A percentile compares a stretch with the other conserved stretches of the same genome.
These are phyloP conservation scores for Protophormia terraenovae DNA, from an alignment of 2,888 invertebrate genomes.

Conservation along the genomic window DNA sequence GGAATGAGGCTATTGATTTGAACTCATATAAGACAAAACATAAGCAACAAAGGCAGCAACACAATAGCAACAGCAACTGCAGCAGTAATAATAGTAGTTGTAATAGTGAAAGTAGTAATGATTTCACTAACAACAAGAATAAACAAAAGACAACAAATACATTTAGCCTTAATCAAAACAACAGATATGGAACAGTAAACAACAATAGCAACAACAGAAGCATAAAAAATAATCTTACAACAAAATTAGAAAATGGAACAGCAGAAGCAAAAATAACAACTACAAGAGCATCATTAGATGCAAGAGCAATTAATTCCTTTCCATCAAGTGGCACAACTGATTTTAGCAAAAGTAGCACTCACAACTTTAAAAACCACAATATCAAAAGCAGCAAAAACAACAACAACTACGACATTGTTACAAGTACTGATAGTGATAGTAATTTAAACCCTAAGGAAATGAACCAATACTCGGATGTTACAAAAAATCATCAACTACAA, in stretches of 20 bases:
- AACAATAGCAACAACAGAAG: constrained; percentile 25
- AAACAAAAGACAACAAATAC: constrained; percentile 43
- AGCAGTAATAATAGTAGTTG: neutral
- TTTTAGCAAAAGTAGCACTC: constrained; percentile 10
- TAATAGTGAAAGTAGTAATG: constrained; percentile 25
- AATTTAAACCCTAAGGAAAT: constrained; percentile 37
- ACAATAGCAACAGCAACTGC: neutral
- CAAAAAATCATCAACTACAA: constrained; percentile 14
- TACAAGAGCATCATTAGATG: constrained; percentile 13
- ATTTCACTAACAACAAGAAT: constrained; percentile 12
- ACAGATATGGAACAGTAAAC: constrained; percentile 36
- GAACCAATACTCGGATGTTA: constrained; percentile 4
- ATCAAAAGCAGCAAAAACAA: constrained; percentile 56
- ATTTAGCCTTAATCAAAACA: constrained; percentile 33
- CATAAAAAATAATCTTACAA: constrained; percentile 36
- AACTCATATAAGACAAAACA: neutral
- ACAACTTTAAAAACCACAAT: constrained; percentile 52
- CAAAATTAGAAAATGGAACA: constrained; percentile 48
- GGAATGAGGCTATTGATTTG: constrained; percentile 25
- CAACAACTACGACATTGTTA: constrained; percentile 47
- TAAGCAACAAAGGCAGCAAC: constrained; percentile 28
- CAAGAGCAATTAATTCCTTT: constrained; percentile 50
- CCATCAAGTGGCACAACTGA: constrained; percentile 25
- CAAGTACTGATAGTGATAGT: constrained; percentile 33
- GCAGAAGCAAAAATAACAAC: constrained; percentile 1